Evolutionary conservation across 2,888 invertebrate genomes (phyloP).

Genomic region (Nymphalis polychloros): DNA sequence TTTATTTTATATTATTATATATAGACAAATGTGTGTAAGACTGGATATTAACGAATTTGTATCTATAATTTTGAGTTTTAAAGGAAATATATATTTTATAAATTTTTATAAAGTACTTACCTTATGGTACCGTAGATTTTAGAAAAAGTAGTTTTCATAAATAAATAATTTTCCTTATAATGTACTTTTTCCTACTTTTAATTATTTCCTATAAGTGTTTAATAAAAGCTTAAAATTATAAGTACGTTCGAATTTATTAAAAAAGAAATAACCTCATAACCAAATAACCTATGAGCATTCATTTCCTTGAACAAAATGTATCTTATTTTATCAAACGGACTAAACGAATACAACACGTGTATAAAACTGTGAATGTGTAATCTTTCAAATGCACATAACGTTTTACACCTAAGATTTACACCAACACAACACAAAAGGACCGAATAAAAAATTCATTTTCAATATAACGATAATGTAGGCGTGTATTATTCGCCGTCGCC

Average conservation of each 20-base stretch:
- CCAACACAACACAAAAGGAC: constrained; percentile 57
- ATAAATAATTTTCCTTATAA: not conserved
- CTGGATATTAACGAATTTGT: no score
- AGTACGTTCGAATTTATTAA: no score
- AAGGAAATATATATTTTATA: not conserved
- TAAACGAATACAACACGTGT: constrained; percentile 7
- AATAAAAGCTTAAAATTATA: not conserved
- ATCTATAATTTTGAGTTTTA: no score
- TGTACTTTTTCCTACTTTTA: not conserved
- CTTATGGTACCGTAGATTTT: not conserved
- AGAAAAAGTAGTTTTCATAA: not conserved
- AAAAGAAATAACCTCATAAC: no score
- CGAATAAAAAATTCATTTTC: constrained; percentile 73
- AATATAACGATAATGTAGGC: constrained; percentile 80
- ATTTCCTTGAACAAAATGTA: not conserved
- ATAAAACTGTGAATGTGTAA: constrained; percentile 25
- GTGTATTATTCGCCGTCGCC: constrained; percentile 69
- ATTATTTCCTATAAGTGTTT: not conserved
- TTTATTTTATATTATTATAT: no score
- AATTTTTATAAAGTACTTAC: not conserved
- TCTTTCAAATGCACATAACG: constrained; percentile 35
- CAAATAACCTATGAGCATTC: no score
- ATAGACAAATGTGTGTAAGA: no score
- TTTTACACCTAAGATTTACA: constrained; percentile 40
- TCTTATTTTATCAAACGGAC: not conserved